Conservation (phyloP, 2,113 vertebrate species). For the Lathamus discolor region DNA sequence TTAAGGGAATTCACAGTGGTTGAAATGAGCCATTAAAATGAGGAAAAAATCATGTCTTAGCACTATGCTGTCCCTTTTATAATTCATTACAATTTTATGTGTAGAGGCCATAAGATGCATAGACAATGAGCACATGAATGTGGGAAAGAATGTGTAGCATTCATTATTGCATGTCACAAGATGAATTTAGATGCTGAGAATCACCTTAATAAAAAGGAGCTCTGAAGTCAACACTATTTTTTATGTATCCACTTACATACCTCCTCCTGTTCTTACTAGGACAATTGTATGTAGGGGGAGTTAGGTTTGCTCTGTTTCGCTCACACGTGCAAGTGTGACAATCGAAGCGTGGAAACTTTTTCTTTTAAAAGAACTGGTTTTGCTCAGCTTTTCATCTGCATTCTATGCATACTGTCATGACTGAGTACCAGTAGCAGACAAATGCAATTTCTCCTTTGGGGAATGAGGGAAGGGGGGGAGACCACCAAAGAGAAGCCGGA, state of each 20-base stretch:
- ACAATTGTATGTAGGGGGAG: background rate
- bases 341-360: background rate
- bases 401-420: background rate
- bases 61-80: background rate
- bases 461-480: background rate
- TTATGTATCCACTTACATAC: background rate
- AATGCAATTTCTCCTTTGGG: background rate
- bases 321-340: background rate
- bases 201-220: background rate
- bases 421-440: background rate
- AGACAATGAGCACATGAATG: background rate
- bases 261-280: background rate
- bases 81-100: background rate
- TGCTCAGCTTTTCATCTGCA: background rate
- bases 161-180: background rate
- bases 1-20: background rate
- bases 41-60: background rate
- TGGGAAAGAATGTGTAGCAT: background rate
- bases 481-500: background rate
- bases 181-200: background rate
- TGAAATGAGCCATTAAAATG: background rate
- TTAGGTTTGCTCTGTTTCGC: background rate
- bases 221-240: background rate
- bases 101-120: background rate
- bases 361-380: background rate